phyloP scores from a whole-genome alignment of 2,797 vertebrate species.

The Pelodytes ibericus region DNA sequence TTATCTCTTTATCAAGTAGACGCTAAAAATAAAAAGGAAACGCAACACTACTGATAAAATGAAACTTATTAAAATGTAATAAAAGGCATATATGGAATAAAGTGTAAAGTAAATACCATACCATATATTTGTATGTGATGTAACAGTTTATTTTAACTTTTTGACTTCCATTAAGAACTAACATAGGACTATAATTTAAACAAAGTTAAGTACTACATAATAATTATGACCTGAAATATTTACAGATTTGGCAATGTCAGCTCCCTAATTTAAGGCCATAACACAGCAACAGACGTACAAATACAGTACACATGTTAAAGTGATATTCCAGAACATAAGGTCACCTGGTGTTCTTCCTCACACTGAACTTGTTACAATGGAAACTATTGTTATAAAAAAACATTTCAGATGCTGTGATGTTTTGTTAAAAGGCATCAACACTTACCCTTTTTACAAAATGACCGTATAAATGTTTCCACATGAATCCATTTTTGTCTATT shows the following conservation, averaged over 20 bases:
- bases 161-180: too few relatives aligned
- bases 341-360: constrained; percentile 16
- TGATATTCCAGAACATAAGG: constrained; percentile 14
- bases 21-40: too few relatives aligned
- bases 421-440: constrained; percentile 23
- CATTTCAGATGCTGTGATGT: constrained; percentile 11
- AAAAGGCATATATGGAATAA: too few relatives aligned
- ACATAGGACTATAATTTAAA: too few relatives aligned
- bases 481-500: constrained; percentile 13
- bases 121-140: too few relatives aligned
- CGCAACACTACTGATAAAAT: too few relatives aligned
- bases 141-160: too few relatives aligned
- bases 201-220: neutral
- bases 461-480: constrained; percentile 40
- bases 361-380: constrained; percentile 31
- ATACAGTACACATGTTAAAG: constrained; percentile 30
- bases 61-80: too few relatives aligned
- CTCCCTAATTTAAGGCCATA: neutral
- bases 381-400: constrained; percentile 33
- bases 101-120: too few relatives aligned
- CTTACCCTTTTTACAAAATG: constrained; percentile 23
- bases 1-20: too few relatives aligned
- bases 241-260: neutral
- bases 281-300: neutral
- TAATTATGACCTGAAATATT: neutral